Base-by-base conservation (phyloP, 2,888 invertebrate genomes). In the Nesidiocoris tenuis region DNA sequence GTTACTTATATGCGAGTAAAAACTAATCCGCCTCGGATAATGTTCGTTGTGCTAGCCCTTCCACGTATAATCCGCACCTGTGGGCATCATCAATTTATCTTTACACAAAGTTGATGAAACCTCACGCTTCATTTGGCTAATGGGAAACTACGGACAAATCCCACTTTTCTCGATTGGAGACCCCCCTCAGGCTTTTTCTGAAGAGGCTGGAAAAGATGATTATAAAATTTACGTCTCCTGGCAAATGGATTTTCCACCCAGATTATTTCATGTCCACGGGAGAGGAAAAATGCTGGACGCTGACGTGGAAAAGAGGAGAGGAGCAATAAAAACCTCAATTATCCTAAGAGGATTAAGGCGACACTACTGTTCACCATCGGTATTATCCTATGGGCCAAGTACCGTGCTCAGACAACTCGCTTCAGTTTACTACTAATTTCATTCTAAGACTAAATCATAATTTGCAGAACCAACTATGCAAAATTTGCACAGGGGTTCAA, bases 1-100 rank as follows among this genome's bases (percentile, higher is more conserved):
- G 39, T 3, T 18, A 54, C 39, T 55, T 66, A 54, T 16, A 18
- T 19, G 54, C 19, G 54, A 66, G 54, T 66, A 66, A 21, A 25
- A 39, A 66, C 39, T 23, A 39, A 39, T 18, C n/a, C 57, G 1
- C 17, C 57, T 19, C 9, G 16, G 21, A 16, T 12, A 16, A 56
- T 68, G 19, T 19, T 25, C 23, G 63, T 7, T 63, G 12, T 17
- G 17, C 63, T 16, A 9, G 21, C 16, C 7, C 63, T 22, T 22
- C 63, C 19, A 16, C 63, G 18, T 21, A 18, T 19, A 21, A 39
- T 54, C 68, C 56, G 17, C 17, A 68, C 57, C 21, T 57, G 23
- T 22, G 23, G 18, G 23, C 68, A 68, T 39, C 68, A 68, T 68
- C 68, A 68, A 68, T 68, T 68, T 17, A 68, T 68, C 68, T 57